Evolutionary conservation across 2,113 vertebrate species (phyloP), one percentile per base, ranked within the genome.

Genomic region (Misgurnus mizolepis): DNA sequence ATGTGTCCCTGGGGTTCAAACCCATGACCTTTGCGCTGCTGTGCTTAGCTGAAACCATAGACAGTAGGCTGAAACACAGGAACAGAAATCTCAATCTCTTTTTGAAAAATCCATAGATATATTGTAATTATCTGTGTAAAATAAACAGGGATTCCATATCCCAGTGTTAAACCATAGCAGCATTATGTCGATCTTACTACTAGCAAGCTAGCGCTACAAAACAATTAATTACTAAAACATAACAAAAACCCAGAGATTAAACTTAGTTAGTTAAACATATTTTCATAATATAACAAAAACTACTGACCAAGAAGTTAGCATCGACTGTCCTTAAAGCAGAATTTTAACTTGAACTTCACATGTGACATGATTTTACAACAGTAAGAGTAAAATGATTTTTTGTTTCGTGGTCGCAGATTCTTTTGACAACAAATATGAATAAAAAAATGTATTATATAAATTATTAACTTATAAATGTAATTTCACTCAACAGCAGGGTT

Each of bases 381-480:
- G n/a, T 27, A 5, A 22, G 10, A 18, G 45, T 6, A 7, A 50
- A 6, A 4, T 18, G 18, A 6, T 2, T 1, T 14, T 49, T 11
- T 0, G 18, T 27, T 68, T 68, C 67, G 45, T 14, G n/a, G 9
- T 47, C n/a, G 67, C 67, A 68, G 67, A 68, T 68, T 68, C 67
- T 6, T 14, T 68, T 27, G 6, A 68, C 45, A 49, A 3, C n/a
- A 1, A 8, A 58, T 18, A 6, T 34, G n/a, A 7, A 49, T 27
- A 27, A 6, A 10, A 22, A 22, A 0, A 45, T 15, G 18, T 6
- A 18, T 47, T 6, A 1, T 68, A 5, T 58, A 3, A 18, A 7
- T 8, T 7, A 18, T 12, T 14, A 70, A 15, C 7, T 17, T 67
- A 45, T 45, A 45, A 45, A 18, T 67, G n/a, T 22, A 34, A 27